Conservation (phyloP, 2,888 invertebrate species). For the Epistrophe eligans region DNA sequence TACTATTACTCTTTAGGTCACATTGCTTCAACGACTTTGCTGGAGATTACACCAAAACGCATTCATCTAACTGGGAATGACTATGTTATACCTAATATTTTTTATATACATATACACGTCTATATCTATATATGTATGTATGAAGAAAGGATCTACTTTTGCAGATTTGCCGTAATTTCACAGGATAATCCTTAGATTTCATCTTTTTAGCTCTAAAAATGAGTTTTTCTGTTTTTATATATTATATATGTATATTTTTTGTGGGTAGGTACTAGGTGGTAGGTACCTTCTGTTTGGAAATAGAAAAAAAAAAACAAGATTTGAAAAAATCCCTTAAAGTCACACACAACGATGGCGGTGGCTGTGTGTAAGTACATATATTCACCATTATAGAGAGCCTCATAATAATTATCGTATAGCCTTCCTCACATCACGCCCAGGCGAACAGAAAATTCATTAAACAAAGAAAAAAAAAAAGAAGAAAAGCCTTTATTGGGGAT, state of each 20-base stretch:
- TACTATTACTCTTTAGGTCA: slow-evolving; percentile 40
- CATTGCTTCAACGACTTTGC: slow-evolving; percentile 48
- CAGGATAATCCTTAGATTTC: slow-evolving; percentile 63
- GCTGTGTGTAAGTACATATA: slow-evolving; percentile 10
- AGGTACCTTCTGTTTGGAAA: slow-evolving; percentile 3
- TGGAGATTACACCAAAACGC: slow-evolving; percentile 57
- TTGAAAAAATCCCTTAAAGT: slow-evolving; percentile 43
- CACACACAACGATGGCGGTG: background rate
- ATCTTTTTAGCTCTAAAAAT: slow-evolving; percentile 66
- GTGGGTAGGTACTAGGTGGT: background rate
- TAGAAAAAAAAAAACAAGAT: background rate
- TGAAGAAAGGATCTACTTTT: slow-evolving; percentile 38
- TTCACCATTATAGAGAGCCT: slow-evolving; percentile 32
- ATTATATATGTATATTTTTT: background rate
- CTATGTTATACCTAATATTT: background rate
- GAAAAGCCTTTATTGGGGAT: slow-evolving; percentile 44
- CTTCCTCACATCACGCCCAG: slow-evolving; percentile 26
- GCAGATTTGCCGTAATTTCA: slow-evolving; percentile 68
- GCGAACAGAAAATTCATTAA: background rate
- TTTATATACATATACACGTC: no score
- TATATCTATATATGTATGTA: background rate
- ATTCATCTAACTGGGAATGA: slow-evolving; percentile 45
- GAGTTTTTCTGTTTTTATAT: slow-evolving; percentile 26
- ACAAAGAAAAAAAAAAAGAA: slow-evolving; percentile 14
- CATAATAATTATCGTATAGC: slow-evolving; percentile 65